Evolutionary conservation across 1,140 invertebrate species (phyloP), one percentile per base, ranked within the genome.

Genomic region (Drosophila bipectinata): DNA sequence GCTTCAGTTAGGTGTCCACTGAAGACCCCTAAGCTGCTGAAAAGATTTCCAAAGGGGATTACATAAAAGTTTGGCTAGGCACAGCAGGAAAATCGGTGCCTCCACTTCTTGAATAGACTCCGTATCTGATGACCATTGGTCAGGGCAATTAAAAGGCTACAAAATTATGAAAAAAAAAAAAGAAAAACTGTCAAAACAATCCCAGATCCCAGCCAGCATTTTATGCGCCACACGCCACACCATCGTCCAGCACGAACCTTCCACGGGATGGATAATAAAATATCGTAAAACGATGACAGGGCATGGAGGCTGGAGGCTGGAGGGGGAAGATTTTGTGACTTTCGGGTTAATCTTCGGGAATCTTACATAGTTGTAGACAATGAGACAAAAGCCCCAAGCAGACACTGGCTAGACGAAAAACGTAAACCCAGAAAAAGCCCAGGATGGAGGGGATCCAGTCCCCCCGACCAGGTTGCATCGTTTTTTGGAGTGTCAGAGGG

Each of bases 331-430:
- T 10, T 48, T 24, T 28, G n/a, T 28, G 56, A 60, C 47, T 64
- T 74, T 74, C 55, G 41, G 79, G 32, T 53, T 78, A 83, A 82
- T 83, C 79, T 66, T 53, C 41, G 54, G 51, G 34, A 53, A 82
- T 87, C 80, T 85, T 87, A 85, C 82, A 87, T 78, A 87, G 74
- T 85, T 82, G 78, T 75, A 75, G 82, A 85, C 82, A 87, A 85
- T 87, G 82, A 71, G 47, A 73, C 81, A 73, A 74, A 73, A 68
- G 62, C 63, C 48, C 41, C 41, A 10, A 10, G 24, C 24, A 72
- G 56, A 61, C 67, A 39, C 15, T 49, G 58, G 58, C 75, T 77
- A 77, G 75, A 77, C 58, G 26, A 59, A 18, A 37, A 37, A 34
- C 72, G 54, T 18, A 44, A 53, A n/a, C 32, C 30, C 48, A 18